Conservation (phyloP, 2,888 invertebrate species). For the Heliconius aoede region DNA sequence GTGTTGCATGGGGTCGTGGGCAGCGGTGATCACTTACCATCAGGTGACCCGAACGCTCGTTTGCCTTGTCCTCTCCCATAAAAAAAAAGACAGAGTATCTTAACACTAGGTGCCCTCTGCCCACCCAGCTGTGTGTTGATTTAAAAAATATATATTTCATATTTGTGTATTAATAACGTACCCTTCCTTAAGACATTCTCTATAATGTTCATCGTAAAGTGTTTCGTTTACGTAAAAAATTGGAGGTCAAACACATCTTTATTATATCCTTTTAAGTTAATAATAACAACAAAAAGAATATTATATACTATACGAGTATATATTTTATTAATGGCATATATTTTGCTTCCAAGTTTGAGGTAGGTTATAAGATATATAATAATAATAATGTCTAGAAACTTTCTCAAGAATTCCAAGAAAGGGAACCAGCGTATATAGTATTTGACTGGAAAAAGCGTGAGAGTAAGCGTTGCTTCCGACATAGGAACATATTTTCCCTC, state of each 20-base stretch:
- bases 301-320: background rate
- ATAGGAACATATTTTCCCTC: slow-evolving; percentile 12
- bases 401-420: slow-evolving; percentile 41
- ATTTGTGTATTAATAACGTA: background rate
- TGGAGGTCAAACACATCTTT: slow-evolving; percentile 16
- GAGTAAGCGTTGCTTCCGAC: slow-evolving; percentile 45
- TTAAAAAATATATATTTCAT: background rate
- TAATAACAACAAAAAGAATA: background rate
- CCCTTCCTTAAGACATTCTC: slow-evolving; percentile 6
- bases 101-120: no score
- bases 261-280: slow-evolving; percentile 11
- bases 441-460: slow-evolving; percentile 53
- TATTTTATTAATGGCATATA: background rate
- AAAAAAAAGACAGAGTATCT: no score
- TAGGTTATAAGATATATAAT: background rate
- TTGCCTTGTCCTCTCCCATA: no score
- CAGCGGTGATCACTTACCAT: no score
- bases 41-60: no score
- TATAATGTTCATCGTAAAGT: slow-evolving; percentile 7
- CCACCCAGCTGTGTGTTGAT: background rate
- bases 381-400: slow-evolving; percentile 31
- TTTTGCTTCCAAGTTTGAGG: background rate
- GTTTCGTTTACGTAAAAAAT: background rate
- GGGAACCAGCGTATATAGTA: slow-evolving; percentile 40
- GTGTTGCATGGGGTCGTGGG: no score